Percentiles rank a stretch among this genome's conserved stretches.
Evolutionary conservation across 2,888 invertebrate species (phyloP).

Genomic region (Beris morrisii): DNA sequence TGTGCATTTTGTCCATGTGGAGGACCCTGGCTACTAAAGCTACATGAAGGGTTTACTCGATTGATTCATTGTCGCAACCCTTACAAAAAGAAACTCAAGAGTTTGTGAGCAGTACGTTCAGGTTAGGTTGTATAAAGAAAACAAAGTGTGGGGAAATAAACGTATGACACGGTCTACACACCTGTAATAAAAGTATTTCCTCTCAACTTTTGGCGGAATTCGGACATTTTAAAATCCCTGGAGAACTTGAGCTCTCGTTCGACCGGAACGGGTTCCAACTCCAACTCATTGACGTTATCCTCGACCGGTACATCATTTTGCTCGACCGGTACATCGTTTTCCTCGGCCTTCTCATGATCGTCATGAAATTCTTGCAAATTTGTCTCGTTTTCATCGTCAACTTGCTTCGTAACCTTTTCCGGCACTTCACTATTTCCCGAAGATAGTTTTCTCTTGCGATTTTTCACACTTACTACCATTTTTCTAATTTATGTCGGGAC

Average conservation of each 20-base stretch:
- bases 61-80: no score
- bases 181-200: slow-evolving; percentile 62
- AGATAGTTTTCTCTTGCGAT: slow-evolving; percentile 51
- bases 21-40: no score
- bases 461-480: neutral
- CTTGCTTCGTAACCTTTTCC: slow-evolving; percentile 29
- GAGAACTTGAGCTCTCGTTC: slow-evolving; percentile 45
- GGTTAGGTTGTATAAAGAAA: no score
- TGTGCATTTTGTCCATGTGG: no score
- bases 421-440: slow-evolving; percentile 48
- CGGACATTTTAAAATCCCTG: slow-evolving; percentile 61
- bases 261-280: slow-evolving; percentile 34
- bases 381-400: neutral
- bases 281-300: slow-evolving; percentile 26
- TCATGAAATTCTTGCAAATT: neutral
- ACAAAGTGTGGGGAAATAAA: no score
- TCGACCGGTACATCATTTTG: neutral
- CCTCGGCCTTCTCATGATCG: neutral
- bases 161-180: slow-evolving; percentile 42
- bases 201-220: slow-evolving; percentile 62
- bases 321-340: neutral
- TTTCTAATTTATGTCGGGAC: neutral
- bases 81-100: no score
- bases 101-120: no score
- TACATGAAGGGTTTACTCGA: no score